phyloP scores from a whole-genome alignment of 2,797 vertebrate species.

The Oreonectes daqikongensis region DNA sequence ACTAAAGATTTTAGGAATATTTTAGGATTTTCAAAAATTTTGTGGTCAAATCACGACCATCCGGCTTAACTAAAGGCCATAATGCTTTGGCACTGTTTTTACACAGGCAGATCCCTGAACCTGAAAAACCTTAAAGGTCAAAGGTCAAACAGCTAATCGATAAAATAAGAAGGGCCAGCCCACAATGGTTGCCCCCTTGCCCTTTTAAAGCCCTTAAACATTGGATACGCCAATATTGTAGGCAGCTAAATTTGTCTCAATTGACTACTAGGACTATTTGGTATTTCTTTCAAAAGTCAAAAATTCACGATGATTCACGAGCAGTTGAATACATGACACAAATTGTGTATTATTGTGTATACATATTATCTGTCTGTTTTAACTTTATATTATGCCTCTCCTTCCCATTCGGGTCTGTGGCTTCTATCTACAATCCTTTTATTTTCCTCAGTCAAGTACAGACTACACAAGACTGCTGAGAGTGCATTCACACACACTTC shows the following conservation, averaged over 20 bases:
- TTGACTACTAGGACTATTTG: neutral
- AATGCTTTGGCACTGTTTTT: neutral
- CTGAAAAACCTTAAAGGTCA: constrained; percentile 53
- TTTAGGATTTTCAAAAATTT: too few relatives aligned
- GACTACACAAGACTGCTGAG: constrained; percentile 13
- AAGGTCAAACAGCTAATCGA: constrained; percentile 34
- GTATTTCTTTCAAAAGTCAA: neutral
- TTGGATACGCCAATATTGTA: neutral
- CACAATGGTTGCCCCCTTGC: constrained; percentile 6
- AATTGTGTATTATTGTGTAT: neutral
- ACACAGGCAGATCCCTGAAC: neutral
- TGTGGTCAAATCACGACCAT: too few relatives aligned
- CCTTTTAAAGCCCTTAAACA: constrained; percentile 15
- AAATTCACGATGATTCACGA: too few relatives aligned
- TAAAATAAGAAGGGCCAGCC: neutral
- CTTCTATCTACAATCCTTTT: constrained; percentile 18
- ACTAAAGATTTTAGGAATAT: too few relatives aligned
- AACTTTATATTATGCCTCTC: constrained; percentile 3
- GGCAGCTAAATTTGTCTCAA: neutral
- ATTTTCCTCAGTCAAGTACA: constrained; percentile 22
- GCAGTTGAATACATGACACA: neutral
- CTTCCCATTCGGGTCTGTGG: neutral
- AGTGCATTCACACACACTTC: neutral
- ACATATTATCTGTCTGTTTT: neutral
- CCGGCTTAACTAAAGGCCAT: too few relatives aligned